Base-by-base conservation (phyloP, 2,888 invertebrate species). In the Agelastica alni region DNA sequence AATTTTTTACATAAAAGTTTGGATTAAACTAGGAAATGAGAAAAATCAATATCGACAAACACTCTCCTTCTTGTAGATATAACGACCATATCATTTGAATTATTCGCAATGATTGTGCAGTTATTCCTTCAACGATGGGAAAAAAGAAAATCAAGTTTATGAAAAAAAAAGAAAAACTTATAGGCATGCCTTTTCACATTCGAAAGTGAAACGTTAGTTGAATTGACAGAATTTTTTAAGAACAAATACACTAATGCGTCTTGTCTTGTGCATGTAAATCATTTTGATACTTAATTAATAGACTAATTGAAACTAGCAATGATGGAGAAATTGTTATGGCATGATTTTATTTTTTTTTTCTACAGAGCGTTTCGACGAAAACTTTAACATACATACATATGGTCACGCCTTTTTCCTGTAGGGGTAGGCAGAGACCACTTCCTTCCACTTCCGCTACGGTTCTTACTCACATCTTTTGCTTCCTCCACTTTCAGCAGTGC, bases 201-300 rank as follows among this genome's bases (percentile, higher is more conserved):
- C 56, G 58, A 60, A 60, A 60, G 60, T 58, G 60, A 56, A 60
- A 60, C 49, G 53, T 47, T 47, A 45, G 36, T 55, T 45, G 28
- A 30, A 39, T 41, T 51, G 54, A 52, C 58, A 46, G 32, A 45
- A 46, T 56, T 58, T 58, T 58, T 53, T 7, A 10, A 41, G 28
- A 45, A 48, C 43, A 48, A 37, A 34, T 45, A 46, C 14, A 36
- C 52, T 49, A 54, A 57, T 57, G 48, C 57, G 52, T 57, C 59
- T 56, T 55, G 53, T 56, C 55, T 58, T 14, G 14, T 30, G 14
- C 32, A 58, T 58, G 55, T 45, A 60, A 56, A 59, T 59, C 56
- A 51, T 52, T 49, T 18, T 28, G 37, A 45, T 45, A 20, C 34
- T 37, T 56, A 51, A 56, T 51, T 47, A 56, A 51, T 51, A 16